phyloP scores from a whole-genome alignment of 2,888 invertebrate genomes.

The Epicampocera succincta region DNA sequence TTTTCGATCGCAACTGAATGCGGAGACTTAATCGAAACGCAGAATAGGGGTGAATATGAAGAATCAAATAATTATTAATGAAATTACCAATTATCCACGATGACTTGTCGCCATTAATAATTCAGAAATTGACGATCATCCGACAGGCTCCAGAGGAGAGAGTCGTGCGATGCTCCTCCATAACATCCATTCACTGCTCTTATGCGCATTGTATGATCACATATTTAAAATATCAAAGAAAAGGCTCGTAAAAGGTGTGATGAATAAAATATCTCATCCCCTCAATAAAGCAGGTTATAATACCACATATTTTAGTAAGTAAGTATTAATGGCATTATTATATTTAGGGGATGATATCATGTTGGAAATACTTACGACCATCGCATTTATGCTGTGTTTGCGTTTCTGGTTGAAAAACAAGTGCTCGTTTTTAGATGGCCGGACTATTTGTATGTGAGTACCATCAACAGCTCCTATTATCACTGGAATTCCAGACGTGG shows the following conservation, averaged over 20 bases:
- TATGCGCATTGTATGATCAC: conserved; percentile 5
- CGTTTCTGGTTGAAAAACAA: conserved; percentile 32
- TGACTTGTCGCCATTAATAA: neutral
- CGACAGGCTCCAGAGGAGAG: conserved; percentile 24
- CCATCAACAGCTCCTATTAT: conserved; percentile 18
- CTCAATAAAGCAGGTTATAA: no score
- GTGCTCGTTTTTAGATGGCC: conserved; percentile 1
- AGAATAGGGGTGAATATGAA: neutral
- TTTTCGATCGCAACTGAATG: neutral
- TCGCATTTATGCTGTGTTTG: conserved; percentile 21
- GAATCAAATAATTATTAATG: neutral
- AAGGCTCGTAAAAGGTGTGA: no score
- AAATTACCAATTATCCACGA: conserved; percentile 18
- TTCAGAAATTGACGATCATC: conserved; percentile 6
- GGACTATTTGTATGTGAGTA: conserved; percentile 22
- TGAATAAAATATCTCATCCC: no score
- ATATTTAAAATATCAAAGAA: conserved; percentile 6
- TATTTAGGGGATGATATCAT: neutral
- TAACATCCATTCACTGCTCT: conserved; percentile 21
- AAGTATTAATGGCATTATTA: neutral
- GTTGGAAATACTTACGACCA: conserved; percentile 11
- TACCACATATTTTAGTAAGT: no score
- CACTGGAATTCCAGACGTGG: no score
- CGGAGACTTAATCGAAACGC: neutral
- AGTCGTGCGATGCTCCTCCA: conserved; percentile 29